Percentiles rank a stretch among this genome's conserved stretches.
These are phyloP conservation scores for Sesamia nonagrioides DNA, from an alignment of 1,140 invertebrate genomes.

Conservation along the genomic window DNA sequence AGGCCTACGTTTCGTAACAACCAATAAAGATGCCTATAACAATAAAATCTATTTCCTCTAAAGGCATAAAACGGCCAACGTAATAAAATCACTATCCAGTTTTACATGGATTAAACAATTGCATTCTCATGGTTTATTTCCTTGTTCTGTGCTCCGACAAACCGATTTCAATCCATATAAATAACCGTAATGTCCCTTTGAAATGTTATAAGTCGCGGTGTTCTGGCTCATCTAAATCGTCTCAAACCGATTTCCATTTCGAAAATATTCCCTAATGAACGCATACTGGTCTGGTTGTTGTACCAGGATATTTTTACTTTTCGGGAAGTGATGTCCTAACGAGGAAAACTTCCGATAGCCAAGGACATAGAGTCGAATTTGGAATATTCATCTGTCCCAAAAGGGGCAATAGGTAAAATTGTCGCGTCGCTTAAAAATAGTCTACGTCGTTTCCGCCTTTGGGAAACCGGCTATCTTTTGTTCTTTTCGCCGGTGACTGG, in stretches of 20 bases:
- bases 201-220: conserved; percentile 54
- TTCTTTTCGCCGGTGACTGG: conserved; percentile 60
- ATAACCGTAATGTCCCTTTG: conserved; percentile 51
- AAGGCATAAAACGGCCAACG: conserved; percentile 9
- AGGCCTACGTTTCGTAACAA: conserved; percentile 15
- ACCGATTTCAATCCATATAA: conserved; percentile 7
- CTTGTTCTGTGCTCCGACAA: conserved; percentile 9
- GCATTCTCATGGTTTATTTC: conserved; percentile 11
- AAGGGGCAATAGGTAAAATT: conserved; percentile 69
- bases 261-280: conserved; percentile 72
- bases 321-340: conserved; percentile 24
- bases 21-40: conserved; percentile 11
- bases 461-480: conserved; percentile 76
- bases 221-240: conserved; percentile 54
- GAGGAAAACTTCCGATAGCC: conserved; percentile 39
- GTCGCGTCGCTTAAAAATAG: conserved; percentile 77
- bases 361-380: conserved; percentile 67
- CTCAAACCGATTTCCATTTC: conserved; percentile 55
- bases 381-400: conserved; percentile 55
- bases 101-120: conserved; percentile 13
- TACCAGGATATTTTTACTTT: conserved; percentile 38
- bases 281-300: conserved; percentile 52
- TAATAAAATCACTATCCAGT: conserved; percentile 19
- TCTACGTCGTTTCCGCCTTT: conserved; percentile 80
- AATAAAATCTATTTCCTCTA: conserved; percentile 16